phyloP scores from a whole-genome alignment of 2,113 vertebrate species.

The Myxocyprinus asiaticus region DNA sequence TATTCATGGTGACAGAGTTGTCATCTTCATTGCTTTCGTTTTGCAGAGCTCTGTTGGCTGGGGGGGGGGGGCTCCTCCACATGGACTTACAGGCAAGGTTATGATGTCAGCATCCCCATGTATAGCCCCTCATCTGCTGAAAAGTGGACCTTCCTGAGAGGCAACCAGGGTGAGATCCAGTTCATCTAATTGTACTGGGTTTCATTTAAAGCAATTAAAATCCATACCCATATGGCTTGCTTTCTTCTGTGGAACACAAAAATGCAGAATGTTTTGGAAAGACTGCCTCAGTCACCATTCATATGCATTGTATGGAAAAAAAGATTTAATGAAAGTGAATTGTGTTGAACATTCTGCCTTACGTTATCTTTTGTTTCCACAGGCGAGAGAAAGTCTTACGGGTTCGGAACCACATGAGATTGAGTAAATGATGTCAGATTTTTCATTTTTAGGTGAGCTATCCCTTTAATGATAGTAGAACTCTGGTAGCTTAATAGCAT shows the following conservation, averaged over 20 bases:
- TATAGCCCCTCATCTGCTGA: conserved; percentile 90
- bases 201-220: not conserved
- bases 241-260: too few species aligned
- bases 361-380: too few species aligned
- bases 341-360: too few species aligned
- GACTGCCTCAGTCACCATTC: too few species aligned
- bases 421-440: too few species aligned
- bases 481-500: not conserved
- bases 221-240: too few species aligned
- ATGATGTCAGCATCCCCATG: conserved; percentile 96
- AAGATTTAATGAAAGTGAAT: too few species aligned
- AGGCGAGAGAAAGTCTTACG: too few species aligned
- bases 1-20: not conserved
- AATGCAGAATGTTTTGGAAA: too few species aligned
- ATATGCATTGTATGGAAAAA: too few species aligned
- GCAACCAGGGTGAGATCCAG: conserved; percentile 84
- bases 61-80: conserved; percentile 95
- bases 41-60: conserved; percentile 90
- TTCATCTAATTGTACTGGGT: not conserved
- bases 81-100: conserved; percentile 97
- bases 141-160: conserved; percentile 86
- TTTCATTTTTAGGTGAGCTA: too few species aligned
- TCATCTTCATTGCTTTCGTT: conserved; percentile 17
- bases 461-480: not conserved
- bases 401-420: too few species aligned